phyloP scores from a whole-genome alignment of 2,888 invertebrate species.

The Sipunculus nudus region DNA sequence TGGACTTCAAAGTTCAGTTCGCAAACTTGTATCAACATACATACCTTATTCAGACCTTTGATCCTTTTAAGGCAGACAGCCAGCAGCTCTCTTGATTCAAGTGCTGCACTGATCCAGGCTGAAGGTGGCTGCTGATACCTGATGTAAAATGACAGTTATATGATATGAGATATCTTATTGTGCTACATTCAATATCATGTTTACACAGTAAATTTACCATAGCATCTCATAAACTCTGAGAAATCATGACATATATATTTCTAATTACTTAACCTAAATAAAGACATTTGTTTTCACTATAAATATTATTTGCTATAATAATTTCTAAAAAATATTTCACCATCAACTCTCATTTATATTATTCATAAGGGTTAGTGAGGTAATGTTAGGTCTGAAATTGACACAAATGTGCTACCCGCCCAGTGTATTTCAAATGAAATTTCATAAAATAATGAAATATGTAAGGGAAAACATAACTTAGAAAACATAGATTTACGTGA shows the following conservation, averaged over 20 bases:
- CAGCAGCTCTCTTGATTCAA: conserved; percentile 92
- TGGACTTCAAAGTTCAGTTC: too few species aligned
- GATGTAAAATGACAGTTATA: conserved; percentile 66
- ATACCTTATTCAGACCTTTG: conserved; percentile 79
- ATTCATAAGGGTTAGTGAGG: too few species aligned
- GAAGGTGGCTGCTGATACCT: conserved; percentile 81
- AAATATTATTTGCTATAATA: too few species aligned
- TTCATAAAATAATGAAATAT: too few species aligned
- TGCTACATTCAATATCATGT: neutral
- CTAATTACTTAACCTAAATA: neutral
- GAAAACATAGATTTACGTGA: too few species aligned
- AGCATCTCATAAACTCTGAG: neutral
- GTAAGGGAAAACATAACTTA: too few species aligned
- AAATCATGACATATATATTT: neutral
- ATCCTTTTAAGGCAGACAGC: conserved; percentile 88
- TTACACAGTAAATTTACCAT: neutral
- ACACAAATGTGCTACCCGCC: too few species aligned
- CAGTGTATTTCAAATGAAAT: too few species aligned
- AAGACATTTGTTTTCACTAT: neutral
- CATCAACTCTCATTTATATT: too few species aligned
- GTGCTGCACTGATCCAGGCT: conserved; percentile 68
- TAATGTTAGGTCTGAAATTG: too few species aligned
- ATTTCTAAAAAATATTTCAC: too few species aligned
- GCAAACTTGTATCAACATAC: neutral
- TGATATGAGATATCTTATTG: neutral